Evolutionary conservation across 2,113 vertebrate genomes (phyloP), one percentile per base, ranked within the genome.

Genomic region (Aramus guarauna): DNA sequence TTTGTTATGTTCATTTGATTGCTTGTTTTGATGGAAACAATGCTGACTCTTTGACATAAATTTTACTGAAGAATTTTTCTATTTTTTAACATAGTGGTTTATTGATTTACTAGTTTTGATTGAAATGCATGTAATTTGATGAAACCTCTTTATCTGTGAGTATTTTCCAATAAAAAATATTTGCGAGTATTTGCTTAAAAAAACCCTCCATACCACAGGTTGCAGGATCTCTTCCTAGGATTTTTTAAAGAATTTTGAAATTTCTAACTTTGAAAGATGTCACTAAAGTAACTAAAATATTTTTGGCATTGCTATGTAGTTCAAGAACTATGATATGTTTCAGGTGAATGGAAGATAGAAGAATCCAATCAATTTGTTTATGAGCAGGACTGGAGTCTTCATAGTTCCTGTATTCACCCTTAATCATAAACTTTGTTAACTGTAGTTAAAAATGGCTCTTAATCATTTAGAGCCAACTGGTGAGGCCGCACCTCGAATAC

Each of bases 51-150:
- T 68, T 78, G 69, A 64, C 62, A 92, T 86, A 91, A 92, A 94
- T 94, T 92, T 93, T 91, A 56, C 48, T 75, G 29, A 48, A 72
- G 27, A 79, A 37, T 90, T 90, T 41, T 94, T 76, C 41, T 75
- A 64, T 84, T 88, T 95, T 94, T 94, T 69, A 45, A 75, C 67
- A 37, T 26, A 63, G 58, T 72, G 85, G 62, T 74, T 92, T 97
- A 92, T 85, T 85, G 86, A 94, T 94, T 85, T 89, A 60, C 22
- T 75, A 68, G 27, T 71, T 95, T 88, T 87, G 83, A 68, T 87
- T 24, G 20, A 66, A 92, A 84, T 66, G 9, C 17, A 60, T 81
- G 48, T 45, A 87, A 96, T 32, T 88, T 81, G 43, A 88, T 74
- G 23, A 67, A 80, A 19, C 1, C 11, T 13, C 9, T 71, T 47